Percentiles rank a stretch among this genome's conserved stretches.
Conservation (phyloP, 2,797 vertebrate genomes). For the Oophaga sylvatica region DNA sequence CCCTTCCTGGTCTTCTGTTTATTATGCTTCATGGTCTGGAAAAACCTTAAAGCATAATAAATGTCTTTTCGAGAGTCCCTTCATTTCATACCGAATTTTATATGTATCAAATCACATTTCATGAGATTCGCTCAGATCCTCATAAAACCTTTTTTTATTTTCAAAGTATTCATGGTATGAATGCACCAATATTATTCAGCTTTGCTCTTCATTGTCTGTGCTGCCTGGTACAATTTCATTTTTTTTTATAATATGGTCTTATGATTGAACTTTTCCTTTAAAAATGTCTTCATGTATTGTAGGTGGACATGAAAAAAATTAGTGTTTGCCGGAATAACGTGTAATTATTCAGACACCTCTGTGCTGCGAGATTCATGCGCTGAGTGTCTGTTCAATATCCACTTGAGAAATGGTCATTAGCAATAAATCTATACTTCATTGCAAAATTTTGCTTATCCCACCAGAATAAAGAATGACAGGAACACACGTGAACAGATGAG, state of each 20-base stretch:
- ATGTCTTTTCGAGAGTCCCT: too few relatives aligned
- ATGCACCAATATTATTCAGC: not conserved
- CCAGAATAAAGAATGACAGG: conserved; percentile 53
- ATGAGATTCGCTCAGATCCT: too few relatives aligned
- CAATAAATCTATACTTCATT: conserved; percentile 49
- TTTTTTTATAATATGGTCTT: not conserved
- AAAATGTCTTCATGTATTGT: not conserved
- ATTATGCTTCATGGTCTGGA: too few relatives aligned
- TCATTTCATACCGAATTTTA: too few relatives aligned
- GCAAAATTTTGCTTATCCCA: conserved; percentile 28
- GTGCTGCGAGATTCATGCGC: conserved; percentile 25
- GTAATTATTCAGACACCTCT: conserved; percentile 43
- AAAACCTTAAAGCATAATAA: too few relatives aligned
- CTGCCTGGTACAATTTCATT: not conserved
- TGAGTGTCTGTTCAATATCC: conserved; percentile 39
- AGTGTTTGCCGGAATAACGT: conserved; percentile 1
- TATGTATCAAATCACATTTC: too few relatives aligned
- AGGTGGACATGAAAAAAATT: conserved; percentile 34
- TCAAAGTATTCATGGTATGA: too few relatives aligned
- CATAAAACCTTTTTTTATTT: too few relatives aligned
- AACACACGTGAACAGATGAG: conserved; percentile 46
- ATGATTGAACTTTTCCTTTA: not conserved
- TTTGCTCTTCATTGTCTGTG: not conserved
- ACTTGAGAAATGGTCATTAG: conserved; percentile 55
- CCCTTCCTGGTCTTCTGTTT: too few relatives aligned